Conservation (phyloP, 2,797 vertebrate species). For the Sebastes taczanowskii region DNA sequence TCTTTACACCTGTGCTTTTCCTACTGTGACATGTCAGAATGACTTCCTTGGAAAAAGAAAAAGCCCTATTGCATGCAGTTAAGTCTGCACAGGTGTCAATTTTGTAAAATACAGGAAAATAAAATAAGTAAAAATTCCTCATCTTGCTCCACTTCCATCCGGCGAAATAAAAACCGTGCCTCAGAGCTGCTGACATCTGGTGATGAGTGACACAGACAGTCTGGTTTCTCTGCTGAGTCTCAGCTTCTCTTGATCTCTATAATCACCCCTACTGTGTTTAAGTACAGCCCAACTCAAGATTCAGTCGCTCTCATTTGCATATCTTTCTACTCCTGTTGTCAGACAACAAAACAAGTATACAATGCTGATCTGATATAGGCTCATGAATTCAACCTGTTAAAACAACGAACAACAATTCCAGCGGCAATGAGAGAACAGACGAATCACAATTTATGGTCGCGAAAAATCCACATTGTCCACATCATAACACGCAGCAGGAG, state of each 20-base stretch:
- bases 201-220: constrained; percentile 10
- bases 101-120: not conserved
- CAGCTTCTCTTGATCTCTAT: not conserved
- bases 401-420: not conserved
- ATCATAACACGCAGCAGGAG: not conserved
- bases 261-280: not conserved
- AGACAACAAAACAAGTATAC: not conserved
- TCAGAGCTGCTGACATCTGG: constrained; percentile 6
- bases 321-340: not conserved
- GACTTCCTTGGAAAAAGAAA: not conserved
- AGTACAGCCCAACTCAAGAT: not conserved
- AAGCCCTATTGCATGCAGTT: not conserved
- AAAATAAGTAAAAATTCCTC: not conserved
- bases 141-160: not conserved
- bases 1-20: not conserved
- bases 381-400: not conserved
- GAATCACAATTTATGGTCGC: not conserved
- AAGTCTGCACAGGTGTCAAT: not conserved
- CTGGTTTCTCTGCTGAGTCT: constrained; percentile 1
- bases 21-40: not conserved
- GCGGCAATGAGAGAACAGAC: not conserved
- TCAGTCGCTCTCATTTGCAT: not conserved
- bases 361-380: not conserved
- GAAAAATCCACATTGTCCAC: not conserved
- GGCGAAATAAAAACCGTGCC: not conserved